Evolutionary conservation across 2,113 vertebrate species (phyloP).

Genomic region (Rana temporaria): DNA sequence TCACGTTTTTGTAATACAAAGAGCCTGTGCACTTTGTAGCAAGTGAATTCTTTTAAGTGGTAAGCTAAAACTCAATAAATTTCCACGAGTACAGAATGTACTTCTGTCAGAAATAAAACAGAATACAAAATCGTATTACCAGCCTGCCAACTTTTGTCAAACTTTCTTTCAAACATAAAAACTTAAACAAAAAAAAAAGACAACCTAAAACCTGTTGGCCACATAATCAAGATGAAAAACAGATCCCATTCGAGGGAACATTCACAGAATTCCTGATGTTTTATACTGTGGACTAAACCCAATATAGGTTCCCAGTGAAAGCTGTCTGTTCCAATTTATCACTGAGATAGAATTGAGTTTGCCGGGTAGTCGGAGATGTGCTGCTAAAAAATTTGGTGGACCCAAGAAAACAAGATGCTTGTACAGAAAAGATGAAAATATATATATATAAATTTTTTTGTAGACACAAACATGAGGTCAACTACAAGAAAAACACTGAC

Average conservation of each 20-base stretch:
- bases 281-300: constrained; percentile 28
- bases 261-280: constrained; percentile 19
- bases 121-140: constrained; percentile 23
- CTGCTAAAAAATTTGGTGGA: constrained; percentile 13
- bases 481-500: background rate
- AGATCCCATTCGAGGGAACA: constrained; percentile 17
- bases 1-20: constrained; percentile 13
- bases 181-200: constrained; percentile 1
- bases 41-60: constrained; percentile 12
- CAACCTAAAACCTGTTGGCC: constrained; percentile 37
- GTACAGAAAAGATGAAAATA: background rate
- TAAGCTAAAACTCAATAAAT: constrained; percentile 32
- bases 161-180: background rate
- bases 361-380: constrained; percentile 5
- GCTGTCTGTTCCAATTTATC: constrained; percentile 38
- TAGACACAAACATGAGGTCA: background rate
- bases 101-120: constrained; percentile 26
- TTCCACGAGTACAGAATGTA: constrained; percentile 17
- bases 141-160: constrained; percentile 4
- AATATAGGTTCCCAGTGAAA: constrained; percentile 37
- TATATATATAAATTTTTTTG: constrained; percentile 1
- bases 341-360: constrained; percentile 39
- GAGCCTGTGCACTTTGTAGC: constrained; percentile 1
- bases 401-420: background rate
- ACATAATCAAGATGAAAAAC: constrained; percentile 29